A percentile compares a stretch with the other conserved stretches of the same genome.
phyloP scores from a whole-genome alignment of 2,888 invertebrate species.

The Macrophya annulata region DNA sequence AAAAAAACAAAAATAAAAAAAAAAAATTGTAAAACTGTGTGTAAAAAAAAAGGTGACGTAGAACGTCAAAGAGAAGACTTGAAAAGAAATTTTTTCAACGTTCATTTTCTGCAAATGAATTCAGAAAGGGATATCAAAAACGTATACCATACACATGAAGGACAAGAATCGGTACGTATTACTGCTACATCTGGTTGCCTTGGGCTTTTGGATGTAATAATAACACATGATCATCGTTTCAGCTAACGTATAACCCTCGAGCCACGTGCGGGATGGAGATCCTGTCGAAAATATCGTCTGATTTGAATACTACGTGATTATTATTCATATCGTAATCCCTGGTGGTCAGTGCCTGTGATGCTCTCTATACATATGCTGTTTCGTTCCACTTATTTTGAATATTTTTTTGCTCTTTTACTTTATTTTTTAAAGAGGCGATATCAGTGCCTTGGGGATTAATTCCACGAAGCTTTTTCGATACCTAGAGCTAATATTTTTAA shows the following conservation, averaged over 20 bases:
- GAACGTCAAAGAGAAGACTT: background rate
- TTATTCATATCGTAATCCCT: constrained; percentile 50
- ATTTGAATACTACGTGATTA: constrained; percentile 46
- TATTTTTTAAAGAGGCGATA: background rate
- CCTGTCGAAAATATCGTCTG: constrained; percentile 40
- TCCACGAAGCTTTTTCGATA: background rate
- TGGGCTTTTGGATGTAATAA: constrained; percentile 33
- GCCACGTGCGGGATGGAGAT: constrained; percentile 28
- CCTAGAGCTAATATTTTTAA: background rate
- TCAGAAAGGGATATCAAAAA: constrained; percentile 15
- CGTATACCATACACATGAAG: background rate
- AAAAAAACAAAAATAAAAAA: background rate
- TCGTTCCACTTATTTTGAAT: background rate
- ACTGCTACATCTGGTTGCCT: constrained; percentile 42
- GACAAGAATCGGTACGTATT: constrained; percentile 15
- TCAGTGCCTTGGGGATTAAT: too few relatives aligned
- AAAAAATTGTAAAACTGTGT: background rate
- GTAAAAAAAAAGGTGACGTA: background rate
- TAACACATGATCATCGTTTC: constrained; percentile 52
- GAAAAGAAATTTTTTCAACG: background rate
- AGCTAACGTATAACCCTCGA: constrained; percentile 17
- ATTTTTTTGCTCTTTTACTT: background rate
- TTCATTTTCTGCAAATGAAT: constrained; percentile 34
- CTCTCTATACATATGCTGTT: background rate
- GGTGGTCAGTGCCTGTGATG: constrained; percentile 21